Conservation (phyloP, 2,113 vertebrate species). For the Dipodomys merriami region DNA sequence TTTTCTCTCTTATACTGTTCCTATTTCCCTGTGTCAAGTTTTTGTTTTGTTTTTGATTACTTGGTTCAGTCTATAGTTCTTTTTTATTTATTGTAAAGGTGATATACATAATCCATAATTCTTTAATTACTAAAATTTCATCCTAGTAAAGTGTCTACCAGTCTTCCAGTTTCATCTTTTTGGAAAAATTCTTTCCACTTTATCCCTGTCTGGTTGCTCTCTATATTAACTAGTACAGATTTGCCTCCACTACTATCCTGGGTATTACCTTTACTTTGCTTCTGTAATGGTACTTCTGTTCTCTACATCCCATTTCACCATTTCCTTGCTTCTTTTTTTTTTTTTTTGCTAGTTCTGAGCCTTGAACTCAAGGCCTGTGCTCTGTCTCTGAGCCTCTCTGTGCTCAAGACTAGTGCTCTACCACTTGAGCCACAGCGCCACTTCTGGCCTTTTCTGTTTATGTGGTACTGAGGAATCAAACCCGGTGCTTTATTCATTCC, state of each 20-base stretch:
- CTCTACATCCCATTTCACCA: conserved; percentile 5
- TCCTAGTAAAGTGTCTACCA: not conserved
- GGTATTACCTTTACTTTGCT: conserved; percentile 36
- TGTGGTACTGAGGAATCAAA: no score
- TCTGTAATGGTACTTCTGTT: not conserved
- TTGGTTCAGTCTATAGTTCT: not conserved
- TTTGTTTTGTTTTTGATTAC: no score
- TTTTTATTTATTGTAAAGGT: not conserved
- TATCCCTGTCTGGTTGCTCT: not conserved
- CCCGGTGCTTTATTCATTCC: not conserved
- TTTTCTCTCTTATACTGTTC: no score
- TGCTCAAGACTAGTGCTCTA: no score
- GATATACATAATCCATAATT: no score
- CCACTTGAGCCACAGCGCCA: no score
- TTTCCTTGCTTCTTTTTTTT: not conserved
- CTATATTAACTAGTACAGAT: not conserved
- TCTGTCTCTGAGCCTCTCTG: no score
- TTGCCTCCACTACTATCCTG: not conserved
- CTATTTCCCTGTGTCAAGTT: no score
- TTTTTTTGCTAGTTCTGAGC: no score
- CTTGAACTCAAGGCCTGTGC: no score
- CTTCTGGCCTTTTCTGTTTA: no score
- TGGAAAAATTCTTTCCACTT: not conserved
- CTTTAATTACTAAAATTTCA: not conserved
- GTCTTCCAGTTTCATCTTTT: conserved; percentile 1